Evolutionary conservation across 2,797 vertebrate genomes (phyloP), one percentile per base, ranked within the genome.

Genomic region (Clarias platycephalus): DNA sequence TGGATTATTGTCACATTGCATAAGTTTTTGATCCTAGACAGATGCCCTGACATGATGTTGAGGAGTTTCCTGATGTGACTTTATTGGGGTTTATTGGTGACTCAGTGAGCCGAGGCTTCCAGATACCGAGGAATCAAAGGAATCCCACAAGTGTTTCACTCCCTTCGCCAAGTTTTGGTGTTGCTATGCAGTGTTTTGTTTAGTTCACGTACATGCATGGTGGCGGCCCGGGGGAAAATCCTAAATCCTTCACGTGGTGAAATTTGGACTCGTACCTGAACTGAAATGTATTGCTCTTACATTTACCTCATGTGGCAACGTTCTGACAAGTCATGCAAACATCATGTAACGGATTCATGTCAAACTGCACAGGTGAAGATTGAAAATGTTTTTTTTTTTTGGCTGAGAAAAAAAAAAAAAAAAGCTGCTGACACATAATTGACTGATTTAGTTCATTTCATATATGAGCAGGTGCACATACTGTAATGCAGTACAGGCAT

Each of bases 61-160:
- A 22, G 72, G 81, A 28, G 13, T 75, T 83, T 75, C 71, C 71
- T 49, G 82, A 75, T 83, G 44, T 74, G 57, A 74, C 37, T 74
- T 72, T 26, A 63, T 64, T 20, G 34, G 34, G 74, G 58, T 62
- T 70, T 80, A 64, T 53, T 28, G 40, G 82, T 75, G 70, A 74
- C 60, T 82, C 55, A 74, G 6, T 28, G n/a, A 44, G 24, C 55
- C 81, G 31, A 71, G 58, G 60, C 34, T 6, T 31, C 70, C 40
- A 64, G 70, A 24, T 28, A 12, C 5, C 2, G 20, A 75, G 26
- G 12, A 57, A 44, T 40, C 13, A 62, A 40, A 70, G 80, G 53
- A 40, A 31, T 10, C 13, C 22, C 31, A 70, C 66, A 57, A 37
- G 9, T 10, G 28, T 81, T 70, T 57, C 18, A 26, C 22, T 71